phyloP scores from a whole-genome alignment of 2,113 vertebrate species.

The Lipophrys pholis region DNA sequence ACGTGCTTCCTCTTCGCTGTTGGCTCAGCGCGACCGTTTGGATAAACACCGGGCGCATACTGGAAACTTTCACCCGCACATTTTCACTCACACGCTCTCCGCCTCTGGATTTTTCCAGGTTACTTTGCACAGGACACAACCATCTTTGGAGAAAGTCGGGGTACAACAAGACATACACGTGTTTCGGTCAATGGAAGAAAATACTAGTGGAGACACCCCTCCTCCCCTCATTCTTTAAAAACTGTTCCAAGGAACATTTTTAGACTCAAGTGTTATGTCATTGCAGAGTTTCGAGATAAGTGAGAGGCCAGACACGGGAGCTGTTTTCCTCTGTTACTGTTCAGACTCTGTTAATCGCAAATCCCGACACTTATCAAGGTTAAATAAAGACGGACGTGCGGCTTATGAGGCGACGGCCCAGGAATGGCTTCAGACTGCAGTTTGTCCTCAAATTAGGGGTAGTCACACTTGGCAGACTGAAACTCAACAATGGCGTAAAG shows the following conservation, averaged over 20 bases:
- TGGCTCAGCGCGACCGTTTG: conserved; percentile 59
- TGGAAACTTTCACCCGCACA: conserved; percentile 76
- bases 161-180: conserved; percentile 70
- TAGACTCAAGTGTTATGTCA: conserved; percentile 61
- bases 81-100: conserved; percentile 62
- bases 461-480: too few relatives aligned
- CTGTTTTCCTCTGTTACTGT: conserved; percentile 55
- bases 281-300: conserved; percentile 45
- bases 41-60: conserved; percentile 69
- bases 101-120: conserved; percentile 59
- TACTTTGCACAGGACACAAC: conserved; percentile 55
- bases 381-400: conserved; percentile 47
- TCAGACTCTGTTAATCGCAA: conserved; percentile 41
- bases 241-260: conserved; percentile 55
- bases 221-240: conserved; percentile 43
- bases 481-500: too few relatives aligned
- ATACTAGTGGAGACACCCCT: conserved; percentile 43
- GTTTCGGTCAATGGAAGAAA: conserved; percentile 66
- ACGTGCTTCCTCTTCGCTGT: conserved; percentile 77
- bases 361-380: conserved; percentile 37
- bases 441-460: conserved; percentile 11
- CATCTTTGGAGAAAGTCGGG: conserved; percentile 71
- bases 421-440: conserved; percentile 15
- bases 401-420: conserved; percentile 8
- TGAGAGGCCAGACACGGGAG: conserved; percentile 48